Base-by-base conservation (phyloP, 2,797 vertebrate species). In the Cygnus olor region DNA sequence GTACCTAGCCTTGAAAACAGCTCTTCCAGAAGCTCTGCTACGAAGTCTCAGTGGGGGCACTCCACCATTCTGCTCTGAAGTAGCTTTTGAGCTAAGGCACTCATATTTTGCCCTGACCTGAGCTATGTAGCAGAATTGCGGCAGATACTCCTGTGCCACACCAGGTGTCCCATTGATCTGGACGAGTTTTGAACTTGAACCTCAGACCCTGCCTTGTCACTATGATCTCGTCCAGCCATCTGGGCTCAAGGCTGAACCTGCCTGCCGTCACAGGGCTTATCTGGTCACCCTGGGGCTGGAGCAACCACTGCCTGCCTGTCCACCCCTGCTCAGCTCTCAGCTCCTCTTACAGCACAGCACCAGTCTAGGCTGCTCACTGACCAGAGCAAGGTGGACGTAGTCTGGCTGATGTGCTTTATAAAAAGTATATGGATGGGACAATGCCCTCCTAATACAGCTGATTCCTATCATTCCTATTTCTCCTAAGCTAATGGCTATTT, bases 251-350 rank as follows among this genome's bases (percentile, higher is more conserved):
- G 18, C 36, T 78, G 32, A 77, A 63, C 13, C 28, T 47, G 7
- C 8, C 22, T 74, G 40, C 34, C 1, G 1, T 64, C 28, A 74
- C 14, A 10, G 56, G 38, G 11, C 9, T 85, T 85, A 51, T 7
- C 8, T 1, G 0, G 49, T 45, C 40, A 53, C 14, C 5, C 11
- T 3, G 4, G 10, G 27, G 8, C 20, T 80, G 2, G 25, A 28
- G 47, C 34, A 70, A 25, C 47, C 15, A 18, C 68, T 30, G 18
- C 18, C 34, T 53, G 18, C 68, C 34, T 53, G 16, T 13, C 18
- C 44, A 16, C 13, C 32, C 18, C 17, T n/a, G 22, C 11, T 69
- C 45, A 27, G n/a, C 27, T 53, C 49, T 28, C 34, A 53, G 49
- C 27, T 30, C 25, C 19, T 34, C 47, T 70, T 22, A 68, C 34